Conservation (phyloP, 2,113 vertebrate species). For the Heterocephalus glaber region DNA sequence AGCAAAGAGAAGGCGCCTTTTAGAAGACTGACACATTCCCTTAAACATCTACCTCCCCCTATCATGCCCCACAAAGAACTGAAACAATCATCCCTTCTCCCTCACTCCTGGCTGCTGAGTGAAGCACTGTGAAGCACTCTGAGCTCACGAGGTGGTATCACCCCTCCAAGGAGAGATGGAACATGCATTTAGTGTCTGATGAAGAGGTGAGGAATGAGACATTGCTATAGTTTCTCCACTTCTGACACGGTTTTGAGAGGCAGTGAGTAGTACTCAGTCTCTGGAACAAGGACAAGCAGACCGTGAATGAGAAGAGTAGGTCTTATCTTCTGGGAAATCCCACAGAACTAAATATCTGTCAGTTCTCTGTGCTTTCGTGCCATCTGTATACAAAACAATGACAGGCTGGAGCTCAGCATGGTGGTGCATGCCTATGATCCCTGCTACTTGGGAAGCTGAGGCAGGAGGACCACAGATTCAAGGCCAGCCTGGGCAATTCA, state of each 20-base stretch:
- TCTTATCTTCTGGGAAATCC: background rate
- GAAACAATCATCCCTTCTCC: background rate
- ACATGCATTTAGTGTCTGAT: background rate
- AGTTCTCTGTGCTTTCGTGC: background rate
- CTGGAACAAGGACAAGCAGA: background rate
- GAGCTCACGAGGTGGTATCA: background rate
- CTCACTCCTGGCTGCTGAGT: background rate
- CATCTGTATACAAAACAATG: background rate
- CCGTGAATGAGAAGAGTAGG: background rate
- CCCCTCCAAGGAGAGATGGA: background rate
- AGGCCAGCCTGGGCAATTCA: background rate
- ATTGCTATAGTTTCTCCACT: background rate
- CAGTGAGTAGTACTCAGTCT: background rate
- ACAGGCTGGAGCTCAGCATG: background rate
- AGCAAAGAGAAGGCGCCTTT: background rate
- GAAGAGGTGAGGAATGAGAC: background rate
- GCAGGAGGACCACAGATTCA: background rate
- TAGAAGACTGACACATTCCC: background rate
- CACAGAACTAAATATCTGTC: background rate
- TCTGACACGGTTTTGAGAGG: background rate
- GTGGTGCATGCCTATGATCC: background rate
- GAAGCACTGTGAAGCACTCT: background rate
- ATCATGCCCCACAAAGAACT: background rate
- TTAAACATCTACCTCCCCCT: background rate
- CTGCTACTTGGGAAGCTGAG: background rate